A percentile compares a stretch with the other conserved stretches of the same genome.
Evolutionary conservation across 2,797 vertebrate species (phyloP).

Genomic region (Hydrophis major): DNA sequence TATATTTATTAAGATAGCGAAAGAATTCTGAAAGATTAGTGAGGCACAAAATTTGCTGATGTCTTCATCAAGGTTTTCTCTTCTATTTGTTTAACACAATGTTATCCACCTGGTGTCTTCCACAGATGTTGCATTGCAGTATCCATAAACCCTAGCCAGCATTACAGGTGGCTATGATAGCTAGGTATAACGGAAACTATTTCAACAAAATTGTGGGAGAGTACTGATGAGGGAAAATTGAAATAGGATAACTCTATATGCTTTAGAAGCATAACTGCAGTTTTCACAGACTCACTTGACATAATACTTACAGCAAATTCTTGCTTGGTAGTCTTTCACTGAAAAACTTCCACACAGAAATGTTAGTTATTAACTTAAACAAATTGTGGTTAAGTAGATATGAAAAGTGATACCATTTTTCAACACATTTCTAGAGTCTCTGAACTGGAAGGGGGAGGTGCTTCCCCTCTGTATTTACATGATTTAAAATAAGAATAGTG

Average conservation of each 20-base stretch:
- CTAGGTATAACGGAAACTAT: not conserved
- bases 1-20: not conserved
- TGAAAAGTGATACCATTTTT: not conserved
- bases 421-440: not conserved
- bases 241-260: not conserved
- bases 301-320: not conserved
- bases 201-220: not conserved
- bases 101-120: not conserved
- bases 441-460: not conserved
- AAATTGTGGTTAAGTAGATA: not conserved
- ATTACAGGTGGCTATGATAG: not conserved
- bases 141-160: not conserved
- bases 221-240: not conserved
- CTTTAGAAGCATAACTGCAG: not conserved
- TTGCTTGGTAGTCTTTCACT: not conserved
- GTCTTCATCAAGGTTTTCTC: not conserved
- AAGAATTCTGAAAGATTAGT: not conserved
- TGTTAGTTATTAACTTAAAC: not conserved
- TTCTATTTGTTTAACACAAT: not conserved
- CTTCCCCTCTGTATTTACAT: conserved; percentile 39
- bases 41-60: not conserved
- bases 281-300: not conserved
- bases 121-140: not conserved
- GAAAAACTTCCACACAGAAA: not conserved
- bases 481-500: conserved; percentile 54